Evolutionary conservation across 2,113 vertebrate species (phyloP).

Genomic region (Rhinolophus ferrumequinum): DNA sequence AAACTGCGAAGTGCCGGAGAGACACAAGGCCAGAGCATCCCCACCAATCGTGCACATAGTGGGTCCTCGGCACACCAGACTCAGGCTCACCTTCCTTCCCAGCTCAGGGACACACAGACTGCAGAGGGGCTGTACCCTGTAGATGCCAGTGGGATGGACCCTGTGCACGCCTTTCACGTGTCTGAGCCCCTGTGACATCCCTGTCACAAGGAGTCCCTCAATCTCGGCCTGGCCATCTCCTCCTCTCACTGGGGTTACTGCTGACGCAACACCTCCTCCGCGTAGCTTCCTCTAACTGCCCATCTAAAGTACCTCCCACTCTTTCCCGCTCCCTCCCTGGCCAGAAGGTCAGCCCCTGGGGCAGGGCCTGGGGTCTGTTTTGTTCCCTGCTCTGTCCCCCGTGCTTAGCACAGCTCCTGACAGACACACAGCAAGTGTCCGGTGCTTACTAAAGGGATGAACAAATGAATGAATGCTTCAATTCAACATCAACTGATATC

Average conservation of each 20-base stretch:
- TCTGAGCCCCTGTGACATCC: background rate
- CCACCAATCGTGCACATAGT: fast-evolving
- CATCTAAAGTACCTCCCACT: background rate
- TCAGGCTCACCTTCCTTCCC: background rate
- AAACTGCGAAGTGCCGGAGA: background rate
- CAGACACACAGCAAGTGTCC: background rate
- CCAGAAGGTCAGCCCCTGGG: background rate
- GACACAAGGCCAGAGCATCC: background rate
- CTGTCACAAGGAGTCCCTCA: fast-evolving
- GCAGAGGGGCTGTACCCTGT: too few relatives aligned
- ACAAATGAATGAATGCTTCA: too few relatives aligned
- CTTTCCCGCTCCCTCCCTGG: background rate
- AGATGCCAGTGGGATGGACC: background rate
- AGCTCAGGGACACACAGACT: fast-evolving
- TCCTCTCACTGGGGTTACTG: fast-evolving
- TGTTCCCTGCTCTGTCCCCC: background rate
- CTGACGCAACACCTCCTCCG: background rate
- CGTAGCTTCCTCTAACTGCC: background rate
- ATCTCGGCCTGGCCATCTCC: too few relatives aligned
- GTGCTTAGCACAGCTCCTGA: background rate
- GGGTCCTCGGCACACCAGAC: background rate
- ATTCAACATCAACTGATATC: background rate
- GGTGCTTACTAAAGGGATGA: background rate
- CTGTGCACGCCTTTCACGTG: too few relatives aligned
- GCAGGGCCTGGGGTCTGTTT: background rate